Evolutionary conservation across 2,888 invertebrate genomes (phyloP), one percentile per base, ranked within the genome.

Genomic region (Drosophila putrida): DNA sequence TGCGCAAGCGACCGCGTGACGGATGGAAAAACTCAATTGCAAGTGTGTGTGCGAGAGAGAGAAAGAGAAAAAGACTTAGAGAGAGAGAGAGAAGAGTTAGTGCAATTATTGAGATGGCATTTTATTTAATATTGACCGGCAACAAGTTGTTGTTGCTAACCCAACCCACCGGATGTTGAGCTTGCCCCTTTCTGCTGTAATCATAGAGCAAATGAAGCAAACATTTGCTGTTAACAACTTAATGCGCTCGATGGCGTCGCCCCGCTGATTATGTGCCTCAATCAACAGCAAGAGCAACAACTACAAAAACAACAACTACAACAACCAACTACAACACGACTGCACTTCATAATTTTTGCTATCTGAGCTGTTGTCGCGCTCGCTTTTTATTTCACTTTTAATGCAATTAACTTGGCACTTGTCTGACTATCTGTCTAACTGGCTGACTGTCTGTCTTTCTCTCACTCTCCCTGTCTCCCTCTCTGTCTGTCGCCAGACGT

Each of bases 191-290:
- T 36, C 47, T 10, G 20, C 31, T 31, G 89, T 88, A 87, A 87
- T 90, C 87, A 79, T 84, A 74, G 79, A 75, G 77, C 85, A 89
- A 88, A 90, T 89, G 88, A 87, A 90, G 90, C 88, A 89, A 88
- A 89, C 84, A 86, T 87, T 88, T 86, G 83, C 85, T 90, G 89
- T 90, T 88, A 88, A 88, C 88, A 90, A 88, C 89, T 88, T 89
- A 85, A 88, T 90, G 88, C 81, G 83, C 81, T 89, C 69, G 72
- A 72, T 72, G 86, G 79, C 84, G 72, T 71, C 69, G 57, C 70
- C 63, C 60, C 68, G 71, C 89, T 87, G 83, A 83, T 83, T 88
- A 83, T 88, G 89, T 87, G 83, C 83, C 84, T 88, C 83, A 83
- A 83, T 83, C 83, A 88, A 82, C 82, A 73, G 84, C 50, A 80